A percentile compares a stretch with the other conserved stretches of the same genome.
phyloP scores from a whole-genome alignment of 2,797 vertebrate genomes.

The Darevskia mixta region DNA sequence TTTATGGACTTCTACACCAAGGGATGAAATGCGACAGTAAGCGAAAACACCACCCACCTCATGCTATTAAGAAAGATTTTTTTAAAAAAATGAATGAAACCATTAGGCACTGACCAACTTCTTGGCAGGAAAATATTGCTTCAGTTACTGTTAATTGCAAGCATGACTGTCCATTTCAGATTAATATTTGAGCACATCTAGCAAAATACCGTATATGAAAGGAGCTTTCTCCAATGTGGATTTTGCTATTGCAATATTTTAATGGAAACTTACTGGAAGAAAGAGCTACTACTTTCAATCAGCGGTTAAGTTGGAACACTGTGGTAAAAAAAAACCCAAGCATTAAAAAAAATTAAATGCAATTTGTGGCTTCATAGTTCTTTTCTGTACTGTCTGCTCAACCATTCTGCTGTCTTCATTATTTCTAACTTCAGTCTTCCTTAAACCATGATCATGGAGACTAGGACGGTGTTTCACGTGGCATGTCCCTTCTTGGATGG shows the following conservation, averaged over 20 bases:
- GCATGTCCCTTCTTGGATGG: neutral
- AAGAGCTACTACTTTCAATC: neutral
- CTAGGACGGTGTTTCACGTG: neutral
- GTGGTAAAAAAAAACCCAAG: neutral
- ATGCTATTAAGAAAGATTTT: neutral
- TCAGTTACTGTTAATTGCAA: slow-evolving; percentile 66
- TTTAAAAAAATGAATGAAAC: slow-evolving; percentile 28
- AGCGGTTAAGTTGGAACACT: neutral
- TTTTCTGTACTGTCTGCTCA: neutral
- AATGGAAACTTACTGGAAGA: slow-evolving; percentile 47
- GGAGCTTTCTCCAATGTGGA: neutral
- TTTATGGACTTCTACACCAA: slow-evolving; percentile 96
- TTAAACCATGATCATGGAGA: neutral
- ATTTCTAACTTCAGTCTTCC: neutral
- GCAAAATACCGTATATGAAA: neutral
- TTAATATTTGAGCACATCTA: slow-evolving; percentile 45
- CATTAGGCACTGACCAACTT: neutral
- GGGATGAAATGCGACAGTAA: slow-evolving; percentile 99
- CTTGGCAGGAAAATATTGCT: slow-evolving; percentile 59
- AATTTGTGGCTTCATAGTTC: no score
- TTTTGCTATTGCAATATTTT: neutral
- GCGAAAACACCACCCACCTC: slow-evolving; percentile 62
- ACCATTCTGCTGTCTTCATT: neutral
- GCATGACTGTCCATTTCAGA: slow-evolving; percentile 20
- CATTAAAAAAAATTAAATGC: no score